Base-by-base conservation (phyloP, 2,113 vertebrate species). In the Coptodon rendalli region DNA sequence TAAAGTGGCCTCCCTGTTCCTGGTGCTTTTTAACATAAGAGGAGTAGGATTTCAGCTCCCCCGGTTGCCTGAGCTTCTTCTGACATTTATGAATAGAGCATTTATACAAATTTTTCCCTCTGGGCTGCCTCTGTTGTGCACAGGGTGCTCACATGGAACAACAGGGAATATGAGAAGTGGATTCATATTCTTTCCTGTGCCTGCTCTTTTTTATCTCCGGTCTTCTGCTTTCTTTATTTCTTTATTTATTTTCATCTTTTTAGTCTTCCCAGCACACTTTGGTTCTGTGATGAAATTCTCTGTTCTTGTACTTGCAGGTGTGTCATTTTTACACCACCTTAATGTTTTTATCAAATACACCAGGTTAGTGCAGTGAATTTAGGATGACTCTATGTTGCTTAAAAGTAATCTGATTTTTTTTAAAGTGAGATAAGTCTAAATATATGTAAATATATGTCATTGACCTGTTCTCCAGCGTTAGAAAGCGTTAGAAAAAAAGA, bases 71-170 rank as follows among this genome's bases (percentile, higher is more conserved):
- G 59, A 61, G 81, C 63, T 76, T 43, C 82, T 50, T 81, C 78
- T 83, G 87, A 82, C 83, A 81, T 89, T 92, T 86, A 81, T 92
- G 92, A 93, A 92, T 91, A 66, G 82, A 88, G 82, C 85, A 56
- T 92, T 94, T 90, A 86, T 93, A 52, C 71, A 48, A 53, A 76
- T 54, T 52, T 61, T 31, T 45, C 87, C 80, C 82, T 50, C 31
- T 43, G 79, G 86, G 82, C 84, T 79, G 66, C 45, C 38, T 50
- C 54, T 89, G 86, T 88, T 90, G 83, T 90, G 54, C 66, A 73
- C 89, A 54, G 68, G 82, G 76, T 43, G 45, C 52, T 84, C 84
- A 90, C 81, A 38, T 80, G 76, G 59, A 88, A 85, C 45, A 78
- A 31, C 45, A 31, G 45, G 45, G 73, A 31, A 52, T 82, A 79